A percentile compares a stretch with the other conserved stretches of the same genome.
Conservation (phyloP, 2,113 vertebrate species). For the Rhinoptilus africanus region DNA sequence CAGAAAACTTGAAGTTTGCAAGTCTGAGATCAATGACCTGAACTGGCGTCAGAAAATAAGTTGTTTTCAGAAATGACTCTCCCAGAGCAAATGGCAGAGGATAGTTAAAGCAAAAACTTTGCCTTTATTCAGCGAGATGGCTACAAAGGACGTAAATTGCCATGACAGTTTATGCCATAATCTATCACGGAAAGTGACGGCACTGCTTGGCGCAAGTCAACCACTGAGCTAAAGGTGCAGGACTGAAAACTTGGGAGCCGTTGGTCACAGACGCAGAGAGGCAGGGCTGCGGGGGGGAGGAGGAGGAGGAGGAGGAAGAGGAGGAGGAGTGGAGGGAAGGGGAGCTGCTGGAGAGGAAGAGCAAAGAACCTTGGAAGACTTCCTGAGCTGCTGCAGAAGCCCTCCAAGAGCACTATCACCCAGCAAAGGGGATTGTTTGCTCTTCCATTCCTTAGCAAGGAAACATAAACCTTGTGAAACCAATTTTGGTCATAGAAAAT, state of each 20-base stretch:
- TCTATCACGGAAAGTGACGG: fast-evolving
- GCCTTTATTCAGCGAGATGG: fast-evolving
- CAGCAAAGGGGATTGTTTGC: background rate
- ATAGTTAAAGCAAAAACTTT: fast-evolving
- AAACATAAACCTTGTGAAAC: fast-evolving
- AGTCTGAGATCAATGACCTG: fast-evolving
- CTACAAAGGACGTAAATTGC: fast-evolving
- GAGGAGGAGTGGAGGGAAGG: background rate
- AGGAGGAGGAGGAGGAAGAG: background rate
- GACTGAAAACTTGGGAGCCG: fast-evolving
- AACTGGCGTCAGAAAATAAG: fast-evolving
- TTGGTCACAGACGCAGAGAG: background rate
- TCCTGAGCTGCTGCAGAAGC: background rate
- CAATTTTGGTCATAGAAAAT: background rate
- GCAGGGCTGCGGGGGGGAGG: background rate
- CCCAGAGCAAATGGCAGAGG: background rate
- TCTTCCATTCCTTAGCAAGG: background rate
- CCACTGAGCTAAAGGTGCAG: fast-evolving
- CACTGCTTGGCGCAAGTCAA: background rate
- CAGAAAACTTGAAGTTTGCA: background rate
- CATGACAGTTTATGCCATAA: fast-evolving
- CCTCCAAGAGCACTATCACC: background rate
- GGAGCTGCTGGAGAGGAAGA: background rate
- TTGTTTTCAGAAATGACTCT: background rate
- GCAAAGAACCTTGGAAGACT: fast-evolving